Base-by-base conservation (phyloP, 2,113 vertebrate species). In the Dicerorhinus sumatrensis region DNA sequence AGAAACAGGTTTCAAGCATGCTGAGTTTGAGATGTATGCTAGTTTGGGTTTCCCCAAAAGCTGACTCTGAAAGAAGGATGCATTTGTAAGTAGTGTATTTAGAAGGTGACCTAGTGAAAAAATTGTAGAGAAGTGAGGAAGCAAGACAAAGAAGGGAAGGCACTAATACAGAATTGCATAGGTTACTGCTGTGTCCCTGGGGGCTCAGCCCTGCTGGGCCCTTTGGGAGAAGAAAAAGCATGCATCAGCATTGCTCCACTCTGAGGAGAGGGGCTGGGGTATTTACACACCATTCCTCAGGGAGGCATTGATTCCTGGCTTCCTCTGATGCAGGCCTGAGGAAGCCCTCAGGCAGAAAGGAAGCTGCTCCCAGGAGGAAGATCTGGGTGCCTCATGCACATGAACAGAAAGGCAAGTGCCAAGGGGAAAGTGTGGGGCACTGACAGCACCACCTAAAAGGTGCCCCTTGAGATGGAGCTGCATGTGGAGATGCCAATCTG, bases 181-280 rank as follows among this genome's bases (percentile, higher is more conserved):
- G 13, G 2, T 51, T 36, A 62, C 54, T 2, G 13, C 27, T 23
- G 23, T n/a, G 9, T n/a, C 17, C 5, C 0, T 76, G 33, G 46
- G 46, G 14, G 11, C 20, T 39, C 18, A 0, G 9, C n/a, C 8
- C 58, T 56, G 1, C 29, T 4, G 21, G 20, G 29, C 1, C 16
- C 14, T 33, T 42, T 13, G 4, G 23, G 8, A 81, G 7, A 76
- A 25, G 17, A 51, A 75, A 62, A 39, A 46, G 2, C 5, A 2
- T 4, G 36, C 18, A 27, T 72, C 36, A 58, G 31, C 29, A 63
- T 23, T 6, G 17, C 20, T 82, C 36, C 69, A 39, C 62, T 13
- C 54, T 4, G 2, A 0, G n/a, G 9, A 80, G 58, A 31, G 0
- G 6, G 11, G 7, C 29, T 36, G 13, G 25, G 18, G 5, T 42